These are phyloP conservation scores for Thrips palmi DNA, from an alignment of 1,140 invertebrate species.

Conservation along the genomic window DNA sequence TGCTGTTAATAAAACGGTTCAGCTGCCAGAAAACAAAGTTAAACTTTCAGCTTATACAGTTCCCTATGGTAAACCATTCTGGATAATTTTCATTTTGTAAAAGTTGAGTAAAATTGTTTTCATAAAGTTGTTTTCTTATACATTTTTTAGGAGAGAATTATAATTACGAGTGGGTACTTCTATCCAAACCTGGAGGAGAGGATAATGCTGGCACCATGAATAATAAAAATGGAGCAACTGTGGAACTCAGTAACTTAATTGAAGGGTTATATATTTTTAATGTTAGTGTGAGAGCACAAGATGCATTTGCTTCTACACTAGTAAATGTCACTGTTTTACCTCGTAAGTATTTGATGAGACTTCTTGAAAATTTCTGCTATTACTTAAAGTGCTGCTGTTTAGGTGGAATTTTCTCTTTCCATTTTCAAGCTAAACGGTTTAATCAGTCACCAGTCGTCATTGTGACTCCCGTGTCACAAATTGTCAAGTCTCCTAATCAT, in stretches of 20 bases:
- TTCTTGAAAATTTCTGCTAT: neutral
- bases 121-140: constrained; percentile 6
- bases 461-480: constrained; percentile 65
- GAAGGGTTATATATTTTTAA: constrained; percentile 80
- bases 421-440: constrained; percentile 47
- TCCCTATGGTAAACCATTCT: constrained; percentile 41
- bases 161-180: constrained; percentile 72
- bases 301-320: constrained; percentile 61
- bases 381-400: neutral
- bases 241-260: constrained; percentile 55
- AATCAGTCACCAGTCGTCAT: constrained; percentile 73
- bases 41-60: constrained; percentile 61
- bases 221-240: constrained; percentile 61
- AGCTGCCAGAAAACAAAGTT: constrained; percentile 54
- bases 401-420: constrained; percentile 6
- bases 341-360: constrained; percentile 27
- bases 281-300: constrained; percentile 54
- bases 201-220: constrained; percentile 40
- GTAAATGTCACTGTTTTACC: constrained; percentile 86
- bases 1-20: constrained; percentile 46
- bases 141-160: constrained; percentile 39
- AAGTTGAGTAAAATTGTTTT: neutral
- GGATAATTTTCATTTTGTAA: constrained; percentile 4
- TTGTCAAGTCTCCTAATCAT: constrained; percentile 73
- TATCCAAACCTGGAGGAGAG: constrained; percentile 61